Evolutionary conservation across 1,140 invertebrate genomes (phyloP).

Genomic region (Eupristina koningsbergeri): DNA sequence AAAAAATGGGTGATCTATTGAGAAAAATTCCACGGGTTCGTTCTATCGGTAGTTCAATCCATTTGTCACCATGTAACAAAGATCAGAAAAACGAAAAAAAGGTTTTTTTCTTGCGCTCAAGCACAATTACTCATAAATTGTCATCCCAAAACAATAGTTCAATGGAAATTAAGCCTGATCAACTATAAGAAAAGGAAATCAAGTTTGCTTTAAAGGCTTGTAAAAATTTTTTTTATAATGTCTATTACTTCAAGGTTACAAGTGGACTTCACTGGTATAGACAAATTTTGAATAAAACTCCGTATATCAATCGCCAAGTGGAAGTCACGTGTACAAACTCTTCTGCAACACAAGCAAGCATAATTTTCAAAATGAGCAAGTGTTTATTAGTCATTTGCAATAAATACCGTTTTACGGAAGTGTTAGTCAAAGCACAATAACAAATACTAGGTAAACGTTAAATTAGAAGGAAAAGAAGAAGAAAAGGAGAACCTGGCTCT

Average conservation of each 20-base stretch:
- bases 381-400: not conserved
- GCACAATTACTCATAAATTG: not conserved
- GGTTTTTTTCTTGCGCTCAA: no score
- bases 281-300: not conserved
- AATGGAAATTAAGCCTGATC: not conserved
- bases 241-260: no score
- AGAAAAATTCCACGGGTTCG: not conserved
- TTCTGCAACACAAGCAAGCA: not conserved
- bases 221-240: no score
- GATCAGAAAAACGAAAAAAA: no score
- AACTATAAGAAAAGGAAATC: not conserved
- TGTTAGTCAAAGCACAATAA: not conserved
- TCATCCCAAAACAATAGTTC: slow-evolving; percentile 26
- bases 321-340: not conserved
- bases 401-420: not conserved
- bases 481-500: not conserved
- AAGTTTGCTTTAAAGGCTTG: no score
- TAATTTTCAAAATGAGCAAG: not conserved
- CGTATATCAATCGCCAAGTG: no score
- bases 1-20: not conserved
- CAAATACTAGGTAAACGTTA: no score
- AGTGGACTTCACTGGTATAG: no score
- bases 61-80: no score
- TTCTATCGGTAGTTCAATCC: no score
- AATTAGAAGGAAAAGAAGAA: not conserved